Base-by-base conservation (phyloP, 2,113 vertebrate genomes). In the Cavia porcellus region DNA sequence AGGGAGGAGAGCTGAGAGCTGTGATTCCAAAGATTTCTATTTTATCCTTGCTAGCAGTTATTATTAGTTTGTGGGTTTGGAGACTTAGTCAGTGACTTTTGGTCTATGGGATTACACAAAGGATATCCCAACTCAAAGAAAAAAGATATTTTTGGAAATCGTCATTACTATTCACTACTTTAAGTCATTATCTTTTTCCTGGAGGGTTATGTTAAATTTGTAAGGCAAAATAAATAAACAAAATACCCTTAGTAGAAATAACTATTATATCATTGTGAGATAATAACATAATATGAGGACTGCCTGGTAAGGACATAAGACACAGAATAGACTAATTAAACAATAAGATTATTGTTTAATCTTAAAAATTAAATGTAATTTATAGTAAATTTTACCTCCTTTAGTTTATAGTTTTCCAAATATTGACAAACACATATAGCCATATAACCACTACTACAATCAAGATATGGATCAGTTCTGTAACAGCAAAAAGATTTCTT, bases 121-220 rank as follows among this genome's bases (percentile, higher is more conserved):
- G 90, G 61, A 47, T 50, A 84, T 93, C 19, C 15, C 38, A 86
- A 92, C 8, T 38, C 50, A 50, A 35, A 32, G 1, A 3, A 55
- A 91, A 74, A 88, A 64, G 72, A 20, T 55, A 7, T 79, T 97
- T 86, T 20, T 38, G 66, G 80, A 57, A 62, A 93, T 30, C 79
- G 93, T 75, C 59, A 35, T 57, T 92, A 84, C 74, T 14, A 80
- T 80, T 90, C 14, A 52, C 3, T 86, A 59, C 17, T 94, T 95
- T 92, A 81, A 61, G n/a, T 81, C 32, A 89, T 84, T 92, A 45
- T 89, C 28, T 93, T 95, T 52, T 95, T 93, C 30, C 75, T 90
- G 32, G 59, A 84, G 55, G n/a, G 9, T 12, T 89, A 32, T 93
- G 47, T 84, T 92, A 91, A 89, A 68, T 74, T 82, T 14, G 64